Evolutionary conservation across 2,888 invertebrate genomes (phyloP), one percentile per base, ranked within the genome.

Genomic region (Phortica okadai): DNA sequence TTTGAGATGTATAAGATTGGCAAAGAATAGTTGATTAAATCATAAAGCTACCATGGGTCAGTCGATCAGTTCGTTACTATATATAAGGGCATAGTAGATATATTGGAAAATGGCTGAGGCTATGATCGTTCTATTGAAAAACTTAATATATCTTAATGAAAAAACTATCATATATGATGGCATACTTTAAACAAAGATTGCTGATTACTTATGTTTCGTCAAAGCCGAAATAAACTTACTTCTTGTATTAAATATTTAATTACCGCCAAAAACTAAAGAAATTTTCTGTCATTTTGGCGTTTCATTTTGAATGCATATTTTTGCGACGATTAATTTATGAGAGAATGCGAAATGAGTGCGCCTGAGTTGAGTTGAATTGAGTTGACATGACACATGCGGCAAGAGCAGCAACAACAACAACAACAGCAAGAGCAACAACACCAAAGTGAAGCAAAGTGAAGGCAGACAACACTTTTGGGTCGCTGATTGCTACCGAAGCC

Each of bases 401-500:
- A 70, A 50, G 54, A 7, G 62, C 62, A 62, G 21, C 56, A 56
- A 11, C 56, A 56, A 14, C 16, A 16, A 16, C 56, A 14, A n/a
- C 56, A 56, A 2, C 62, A 62, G 21, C 56, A 56, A 11, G 11
- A 56, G 6, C 16, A 16, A 16, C 56, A 14, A n/a, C 56, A 56
- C 0, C 33, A 1, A 4, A 33, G 10, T 21, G 62, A 25, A 10
- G 16, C 21, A 25, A 25, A 62, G 16, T 62, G 62, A 62, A 25
- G 62, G 10, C 50, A 66, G 70, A 41, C 45, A 45, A 50, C 50
- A 50, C 50, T 50, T 50, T 50, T 50, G 50, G 50, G 8, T 50
- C 75, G 77, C 41, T 82, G 83, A 82, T 82, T 82, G 82, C 78
- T 75, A 75, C 11, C 67, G n/a, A 67, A 41, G 67, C 67, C 33